Percentiles rank a stretch among this genome's conserved stretches.
Conservation (phyloP, 2,797 vertebrate species). For the Leuciscus waleckii region DNA sequence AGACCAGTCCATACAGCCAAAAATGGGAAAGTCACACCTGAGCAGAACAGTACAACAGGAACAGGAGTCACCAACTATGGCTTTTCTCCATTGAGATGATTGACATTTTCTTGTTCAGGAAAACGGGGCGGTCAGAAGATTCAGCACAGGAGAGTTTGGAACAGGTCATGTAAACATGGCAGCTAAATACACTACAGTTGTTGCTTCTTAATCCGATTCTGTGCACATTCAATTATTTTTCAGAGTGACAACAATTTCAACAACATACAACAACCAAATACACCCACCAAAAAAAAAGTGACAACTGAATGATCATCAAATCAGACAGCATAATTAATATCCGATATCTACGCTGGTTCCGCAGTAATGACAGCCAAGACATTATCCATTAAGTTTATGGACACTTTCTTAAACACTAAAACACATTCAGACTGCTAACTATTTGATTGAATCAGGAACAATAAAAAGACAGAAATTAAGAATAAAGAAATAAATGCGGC, state of each 20-base stretch:
- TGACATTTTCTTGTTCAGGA: slow-evolving; percentile 4
- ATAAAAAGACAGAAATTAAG: neutral
- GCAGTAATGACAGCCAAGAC: neutral
- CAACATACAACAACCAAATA: neutral
- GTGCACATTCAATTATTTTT: neutral
- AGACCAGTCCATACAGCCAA: neutral
- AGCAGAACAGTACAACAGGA: slow-evolving; percentile 10
- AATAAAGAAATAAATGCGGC: neutral
- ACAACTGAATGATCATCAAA: neutral
- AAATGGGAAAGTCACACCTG: slow-evolving; percentile 29
- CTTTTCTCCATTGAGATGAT: neutral
- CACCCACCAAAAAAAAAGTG: neutral
- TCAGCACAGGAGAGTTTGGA: neutral
- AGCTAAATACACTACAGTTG: neutral
- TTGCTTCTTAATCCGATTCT: neutral
- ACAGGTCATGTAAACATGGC: neutral
- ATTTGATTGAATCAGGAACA: neutral
- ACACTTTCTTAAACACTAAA: neutral
- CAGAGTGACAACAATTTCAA: neutral
- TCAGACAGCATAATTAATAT: neutral
- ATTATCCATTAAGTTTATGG: neutral
- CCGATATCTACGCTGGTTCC: neutral
- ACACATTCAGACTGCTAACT: neutral
- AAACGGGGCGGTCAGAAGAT: neutral
- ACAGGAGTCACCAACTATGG: neutral